These are phyloP conservation scores for Mythimna albipuncta DNA, from an alignment of 2,888 invertebrate genomes.

Conservation along the genomic window DNA sequence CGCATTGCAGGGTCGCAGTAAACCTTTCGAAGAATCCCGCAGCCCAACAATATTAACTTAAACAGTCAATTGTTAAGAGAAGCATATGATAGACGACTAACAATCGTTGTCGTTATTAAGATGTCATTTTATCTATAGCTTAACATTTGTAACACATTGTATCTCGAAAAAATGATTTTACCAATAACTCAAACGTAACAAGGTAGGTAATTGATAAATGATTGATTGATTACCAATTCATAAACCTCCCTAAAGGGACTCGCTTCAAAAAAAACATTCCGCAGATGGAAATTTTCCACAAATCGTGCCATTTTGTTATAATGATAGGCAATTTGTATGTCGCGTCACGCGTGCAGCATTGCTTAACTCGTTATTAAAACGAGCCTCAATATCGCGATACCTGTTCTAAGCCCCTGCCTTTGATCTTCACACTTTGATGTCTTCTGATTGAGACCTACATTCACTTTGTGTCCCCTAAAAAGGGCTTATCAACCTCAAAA, in stretches of 20 bases:
- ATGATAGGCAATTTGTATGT: slow-evolving; percentile 63
- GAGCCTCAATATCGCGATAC: slow-evolving; percentile 71
- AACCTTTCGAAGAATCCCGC: no score
- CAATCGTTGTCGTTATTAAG: no score
- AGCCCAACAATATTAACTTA: no score
- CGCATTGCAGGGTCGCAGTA: no score
- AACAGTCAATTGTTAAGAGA: no score
- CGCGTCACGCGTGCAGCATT: slow-evolving; percentile 52
- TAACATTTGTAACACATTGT: no score
- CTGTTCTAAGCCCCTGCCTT: slow-evolving; percentile 74
- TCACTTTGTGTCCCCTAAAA: slow-evolving; percentile 38
- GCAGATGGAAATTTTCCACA: slow-evolving; percentile 23
- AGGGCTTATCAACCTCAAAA: slow-evolving; percentile 10
- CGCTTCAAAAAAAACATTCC: slow-evolving; percentile 21
- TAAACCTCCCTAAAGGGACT: slow-evolving; percentile 5
- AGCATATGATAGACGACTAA: no score
- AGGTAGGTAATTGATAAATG: neutral
- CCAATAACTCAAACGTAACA: neutral
- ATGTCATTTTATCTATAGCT: no score
- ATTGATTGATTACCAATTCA: slow-evolving; percentile 26
- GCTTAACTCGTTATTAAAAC: slow-evolving; percentile 67
- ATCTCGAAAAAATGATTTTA: no score
- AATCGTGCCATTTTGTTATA: slow-evolving; percentile 44
- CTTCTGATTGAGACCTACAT: slow-evolving; percentile 66
- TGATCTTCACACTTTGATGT: slow-evolving; percentile 70